Percentiles rank a stretch among this genome's conserved stretches.
phyloP scores from a whole-genome alignment of 1,140 invertebrate species.

The Theocolax elegans region DNA sequence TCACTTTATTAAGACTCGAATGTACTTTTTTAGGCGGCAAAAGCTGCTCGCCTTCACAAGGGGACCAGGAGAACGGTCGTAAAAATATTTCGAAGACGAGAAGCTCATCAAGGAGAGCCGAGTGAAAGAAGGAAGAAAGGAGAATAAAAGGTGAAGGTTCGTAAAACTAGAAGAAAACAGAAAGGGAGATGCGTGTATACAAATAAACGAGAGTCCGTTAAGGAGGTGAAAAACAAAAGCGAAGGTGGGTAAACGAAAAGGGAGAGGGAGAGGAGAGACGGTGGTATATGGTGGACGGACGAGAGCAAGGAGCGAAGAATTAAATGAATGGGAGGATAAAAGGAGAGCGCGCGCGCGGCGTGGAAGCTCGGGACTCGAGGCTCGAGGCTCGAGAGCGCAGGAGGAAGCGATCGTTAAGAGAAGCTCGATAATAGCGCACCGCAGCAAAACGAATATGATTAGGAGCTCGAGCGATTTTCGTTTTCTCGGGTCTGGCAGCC shows the following conservation, averaged over 20 bases:
- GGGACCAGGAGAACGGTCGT: no score
- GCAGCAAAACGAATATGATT: neutral
- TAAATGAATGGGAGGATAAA: neutral
- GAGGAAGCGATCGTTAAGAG: neutral
- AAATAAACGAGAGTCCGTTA: neutral
- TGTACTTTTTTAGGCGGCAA: no score
- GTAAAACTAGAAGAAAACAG: neutral
- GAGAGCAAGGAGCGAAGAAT: neutral
- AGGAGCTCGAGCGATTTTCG: neutral
- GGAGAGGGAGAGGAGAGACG: constrained; percentile 13
- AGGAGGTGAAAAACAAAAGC: neutral
- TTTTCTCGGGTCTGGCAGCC: neutral
- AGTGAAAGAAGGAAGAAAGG: neutral
- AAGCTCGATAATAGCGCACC: neutral
- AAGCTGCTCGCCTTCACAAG: no score
- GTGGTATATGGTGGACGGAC: neutral
- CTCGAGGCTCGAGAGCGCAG: no score
- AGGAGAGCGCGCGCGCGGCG: no score
- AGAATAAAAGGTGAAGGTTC: neutral
- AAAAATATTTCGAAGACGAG: no score
- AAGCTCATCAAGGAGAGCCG: no score
- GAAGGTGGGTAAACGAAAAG: no score
- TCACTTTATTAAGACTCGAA: no score
- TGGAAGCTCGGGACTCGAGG: no score
- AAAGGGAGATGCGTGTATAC: neutral